Evolutionary conservation across 2,113 vertebrate genomes (phyloP), one percentile per base, ranked within the genome.

Genomic region (Todiramphus saurophagus): DNA sequence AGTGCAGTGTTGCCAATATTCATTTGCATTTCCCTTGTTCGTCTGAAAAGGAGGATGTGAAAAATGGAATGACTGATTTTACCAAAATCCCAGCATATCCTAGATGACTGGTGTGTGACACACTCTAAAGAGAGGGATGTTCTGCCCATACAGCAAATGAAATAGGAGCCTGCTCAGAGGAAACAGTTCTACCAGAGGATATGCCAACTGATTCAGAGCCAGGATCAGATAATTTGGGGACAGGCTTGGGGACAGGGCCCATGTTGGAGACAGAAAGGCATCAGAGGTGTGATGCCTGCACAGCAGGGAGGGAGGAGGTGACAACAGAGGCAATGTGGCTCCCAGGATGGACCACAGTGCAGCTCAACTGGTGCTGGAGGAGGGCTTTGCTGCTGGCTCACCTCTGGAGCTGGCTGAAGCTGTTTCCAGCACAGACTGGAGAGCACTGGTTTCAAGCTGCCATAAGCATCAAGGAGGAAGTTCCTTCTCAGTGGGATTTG

Each of bases 321-420:
- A 21, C 50, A 48, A 14, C 2, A 5, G 68, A 27, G n/a, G 20
- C 39, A 20, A 0, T 3, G 75, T 19, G 35, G 33, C 51, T 91
- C 41, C 64, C 48, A 56, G 70, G 43, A 60, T 7, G 11, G 33
- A 33, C 14, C 31, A 14, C 53, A 35, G 50, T 10, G n/a, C 44
- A 37, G 46, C 18, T 48, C 27, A 23, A 1, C n/a, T 55, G 30
- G 60, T 0, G 0, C 50, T 69, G 51, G 39, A 73, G 30, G 14
- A 53, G 73, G 18, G 3, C 74, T 89, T 44, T 55, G 11, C 46
- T 41, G 50, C 43, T 55, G 83, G 24, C 46, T 72, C 16, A 2
- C 21, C 39, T 59, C 66, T 31, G 39, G 35, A 81, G n/a, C 10
- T 19, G 8, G 28, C 51, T 58, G 46, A 55, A 73, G 31, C 28